phyloP scores from a whole-genome alignment of 1,140 invertebrate genomes.

The Drosophila pandora region DNA sequence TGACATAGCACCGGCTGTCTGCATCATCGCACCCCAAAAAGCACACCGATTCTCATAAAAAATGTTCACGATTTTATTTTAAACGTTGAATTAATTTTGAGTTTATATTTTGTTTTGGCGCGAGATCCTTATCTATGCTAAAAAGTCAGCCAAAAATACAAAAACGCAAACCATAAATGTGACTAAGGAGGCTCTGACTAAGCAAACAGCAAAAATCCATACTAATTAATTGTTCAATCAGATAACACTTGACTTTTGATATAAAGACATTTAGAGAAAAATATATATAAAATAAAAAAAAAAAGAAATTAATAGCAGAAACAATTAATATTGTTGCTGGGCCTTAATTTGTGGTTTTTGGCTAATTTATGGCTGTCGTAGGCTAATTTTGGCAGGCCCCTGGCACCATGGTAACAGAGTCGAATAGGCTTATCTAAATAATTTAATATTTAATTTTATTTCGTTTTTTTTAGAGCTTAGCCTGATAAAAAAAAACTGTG shows the following conservation, averaged over 20 bases:
- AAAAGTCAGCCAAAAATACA: slow-evolving; percentile 45
- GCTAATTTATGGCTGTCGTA: slow-evolving; percentile 61
- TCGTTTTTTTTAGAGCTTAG: not conserved
- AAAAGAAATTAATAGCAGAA: slow-evolving; percentile 65
- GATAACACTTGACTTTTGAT: slow-evolving; percentile 66
- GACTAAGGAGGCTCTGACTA: slow-evolving; percentile 38
- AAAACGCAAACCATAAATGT: slow-evolving; percentile 48
- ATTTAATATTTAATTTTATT: slow-evolving; percentile 2
- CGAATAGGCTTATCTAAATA: not conserved
- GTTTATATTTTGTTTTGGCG: slow-evolving; percentile 20
- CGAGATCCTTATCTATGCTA: slow-evolving; percentile 73
- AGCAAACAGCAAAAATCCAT: slow-evolving; percentile 47
- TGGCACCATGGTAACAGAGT: slow-evolving; percentile 24
- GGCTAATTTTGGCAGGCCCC: slow-evolving; percentile 60
- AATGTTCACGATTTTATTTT: slow-evolving; percentile 58
- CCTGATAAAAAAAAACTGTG: not conserved
- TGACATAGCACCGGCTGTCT: slow-evolving; percentile 62
- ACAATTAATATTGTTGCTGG: slow-evolving; percentile 43
- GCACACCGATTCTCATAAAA: slow-evolving; percentile 39
- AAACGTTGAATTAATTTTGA: slow-evolving; percentile 73
- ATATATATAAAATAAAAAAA: slow-evolving; percentile 48
- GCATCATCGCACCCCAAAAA: slow-evolving; percentile 52
- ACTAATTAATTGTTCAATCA: slow-evolving; percentile 78
- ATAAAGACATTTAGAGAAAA: slow-evolving; percentile 73
- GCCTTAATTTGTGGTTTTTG: slow-evolving; percentile 30